Evolutionary conservation across 2,797 vertebrate species (phyloP).

Genomic region (Gobio occitaniae): DNA sequence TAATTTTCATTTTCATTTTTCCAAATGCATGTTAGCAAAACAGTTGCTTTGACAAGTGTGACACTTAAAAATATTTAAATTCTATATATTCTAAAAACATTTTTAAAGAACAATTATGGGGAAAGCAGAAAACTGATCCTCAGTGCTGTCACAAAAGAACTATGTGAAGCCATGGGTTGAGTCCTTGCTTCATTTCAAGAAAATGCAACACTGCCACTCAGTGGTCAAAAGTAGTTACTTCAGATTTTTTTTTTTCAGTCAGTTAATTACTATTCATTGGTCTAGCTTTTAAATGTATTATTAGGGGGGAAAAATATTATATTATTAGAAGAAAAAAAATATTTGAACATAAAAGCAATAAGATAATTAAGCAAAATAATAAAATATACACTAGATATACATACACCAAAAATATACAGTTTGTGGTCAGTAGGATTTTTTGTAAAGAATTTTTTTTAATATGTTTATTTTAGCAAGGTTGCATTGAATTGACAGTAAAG

Average conservation of each 20-base stretch:
- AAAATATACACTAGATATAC: too few species aligned
- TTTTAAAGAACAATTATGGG: background rate
- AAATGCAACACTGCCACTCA: constrained; percentile 16
- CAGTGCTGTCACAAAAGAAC: background rate
- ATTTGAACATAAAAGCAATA: background rate
- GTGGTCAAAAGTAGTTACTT: constrained; percentile 1
- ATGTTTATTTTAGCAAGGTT: background rate
- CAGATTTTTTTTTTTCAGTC: background rate
- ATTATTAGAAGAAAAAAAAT: background rate
- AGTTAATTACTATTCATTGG: background rate
- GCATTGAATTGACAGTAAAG: background rate
- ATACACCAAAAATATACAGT: background rate
- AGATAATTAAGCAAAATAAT: background rate
- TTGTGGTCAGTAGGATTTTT: background rate
- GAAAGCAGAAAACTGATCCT: background rate
- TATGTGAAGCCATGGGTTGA: background rate
- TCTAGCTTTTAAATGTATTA: background rate
- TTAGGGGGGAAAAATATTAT: background rate
- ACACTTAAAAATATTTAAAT: background rate
- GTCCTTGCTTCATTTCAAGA: background rate
- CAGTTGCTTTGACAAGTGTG: background rate
- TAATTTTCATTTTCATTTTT: background rate
- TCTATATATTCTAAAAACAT: too few species aligned
- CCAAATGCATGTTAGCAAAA: background rate
- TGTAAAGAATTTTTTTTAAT: background rate